Conservation (phyloP, 1,140 invertebrate species). For the Danaus plexippus region DNA sequence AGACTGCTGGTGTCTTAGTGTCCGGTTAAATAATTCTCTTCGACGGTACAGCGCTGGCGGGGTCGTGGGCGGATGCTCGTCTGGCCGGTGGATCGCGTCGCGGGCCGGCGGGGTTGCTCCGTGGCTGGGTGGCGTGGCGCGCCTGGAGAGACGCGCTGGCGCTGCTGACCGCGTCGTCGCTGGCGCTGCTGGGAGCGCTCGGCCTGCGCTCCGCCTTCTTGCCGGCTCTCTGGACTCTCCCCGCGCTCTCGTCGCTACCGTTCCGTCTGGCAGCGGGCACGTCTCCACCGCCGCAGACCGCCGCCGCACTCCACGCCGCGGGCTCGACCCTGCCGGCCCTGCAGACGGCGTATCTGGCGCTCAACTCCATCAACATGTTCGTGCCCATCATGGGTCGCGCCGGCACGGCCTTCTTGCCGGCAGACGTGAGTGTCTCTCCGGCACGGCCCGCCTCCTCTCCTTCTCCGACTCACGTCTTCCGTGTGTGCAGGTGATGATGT, state of each 20-base stretch:
- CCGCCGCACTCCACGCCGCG: conserved; percentile 18
- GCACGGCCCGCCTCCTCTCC: conserved; percentile 44
- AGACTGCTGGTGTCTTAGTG: too few species aligned
- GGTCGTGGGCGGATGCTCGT: conserved; percentile 68
- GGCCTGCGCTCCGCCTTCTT: conserved; percentile 62
- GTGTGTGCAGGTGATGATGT: conserved; percentile 58
- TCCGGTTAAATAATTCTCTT: too few species aligned
- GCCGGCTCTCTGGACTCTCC: conserved; percentile 72
- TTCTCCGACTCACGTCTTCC: conserved; percentile 42
- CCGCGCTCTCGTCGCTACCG: conserved; percentile 12
- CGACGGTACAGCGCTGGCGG: conserved; percentile 51
- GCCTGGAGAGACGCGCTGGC: conserved; percentile 26
- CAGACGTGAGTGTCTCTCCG: conserved; percentile 59
- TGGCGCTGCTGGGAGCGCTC: conserved; percentile 34
- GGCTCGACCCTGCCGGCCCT: conserved; percentile 74
- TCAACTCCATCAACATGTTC: conserved; percentile 72
- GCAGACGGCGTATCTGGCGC: conserved; percentile 80
- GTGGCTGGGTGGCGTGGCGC: conserved; percentile 36
- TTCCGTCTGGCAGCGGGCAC: conserved; percentile 7
- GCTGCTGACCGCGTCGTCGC: conserved; percentile 55
- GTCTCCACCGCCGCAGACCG: conserved; percentile 57
- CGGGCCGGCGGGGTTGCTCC: conserved; percentile 28
- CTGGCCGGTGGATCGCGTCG: conserved; percentile 52
- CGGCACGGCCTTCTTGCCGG: conserved; percentile 77
- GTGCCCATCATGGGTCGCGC: conserved; percentile 89